These are phyloP conservation scores for Eospalax fontanierii DNA, from an alignment of 2,797 vertebrate genomes.

Conservation along the genomic window DNA sequence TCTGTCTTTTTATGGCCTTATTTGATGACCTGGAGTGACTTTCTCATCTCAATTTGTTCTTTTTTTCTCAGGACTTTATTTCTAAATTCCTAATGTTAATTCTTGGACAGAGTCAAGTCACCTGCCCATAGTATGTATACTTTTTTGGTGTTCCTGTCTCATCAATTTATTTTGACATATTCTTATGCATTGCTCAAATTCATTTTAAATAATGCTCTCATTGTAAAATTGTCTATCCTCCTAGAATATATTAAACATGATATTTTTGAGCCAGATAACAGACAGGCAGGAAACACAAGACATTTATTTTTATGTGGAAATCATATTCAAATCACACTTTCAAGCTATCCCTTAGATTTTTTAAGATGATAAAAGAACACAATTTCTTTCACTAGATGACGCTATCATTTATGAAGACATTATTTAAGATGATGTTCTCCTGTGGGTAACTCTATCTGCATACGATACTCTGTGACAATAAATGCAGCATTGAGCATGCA, in stretches of 20 bases:
- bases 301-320: neutral
- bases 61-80: neutral
- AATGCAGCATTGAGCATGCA: no score
- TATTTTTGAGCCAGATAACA: neutral
- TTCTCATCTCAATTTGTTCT: neutral
- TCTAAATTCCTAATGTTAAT: neutral
- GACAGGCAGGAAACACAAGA: neutral
- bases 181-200: neutral
- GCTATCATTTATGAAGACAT: no score
- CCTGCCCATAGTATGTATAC: neutral
- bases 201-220: neutral
- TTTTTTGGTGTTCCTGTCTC: neutral
- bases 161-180: neutral
- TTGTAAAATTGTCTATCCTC: neutral
- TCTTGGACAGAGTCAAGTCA: neutral
- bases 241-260: neutral
- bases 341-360: neutral
- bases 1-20: neutral
- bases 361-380: neutral
- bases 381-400: neutral
- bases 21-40: neutral
- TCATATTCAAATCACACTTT: neutral
- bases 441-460: neutral
- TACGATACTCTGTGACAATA: neutral
- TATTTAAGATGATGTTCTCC: neutral